Conservation (phyloP, 2,113 vertebrate genomes). For the Hirundichthys speculiger region DNA sequence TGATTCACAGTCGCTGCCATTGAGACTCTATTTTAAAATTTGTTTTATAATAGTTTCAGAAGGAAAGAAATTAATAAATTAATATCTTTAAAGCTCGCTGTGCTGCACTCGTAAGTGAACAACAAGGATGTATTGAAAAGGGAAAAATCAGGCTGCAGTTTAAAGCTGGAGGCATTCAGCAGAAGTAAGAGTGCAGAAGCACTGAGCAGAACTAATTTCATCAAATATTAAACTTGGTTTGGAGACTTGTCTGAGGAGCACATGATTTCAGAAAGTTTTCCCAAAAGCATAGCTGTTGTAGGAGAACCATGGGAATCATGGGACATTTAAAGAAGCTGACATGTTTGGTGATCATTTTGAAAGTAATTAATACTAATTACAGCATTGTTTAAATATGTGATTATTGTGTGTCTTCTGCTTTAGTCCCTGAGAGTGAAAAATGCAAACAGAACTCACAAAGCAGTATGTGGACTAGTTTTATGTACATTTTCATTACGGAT, state of each 20-base stretch:
- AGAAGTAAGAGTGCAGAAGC: slow-evolving; percentile 60
- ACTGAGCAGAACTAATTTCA: slow-evolving; percentile 82
- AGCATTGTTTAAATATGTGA: not conserved
- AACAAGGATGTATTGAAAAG: slow-evolving; percentile 23
- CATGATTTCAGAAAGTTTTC: slow-evolving; percentile 52
- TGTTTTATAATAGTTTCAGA: too few species aligned
- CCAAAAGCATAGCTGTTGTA: slow-evolving; percentile 14
- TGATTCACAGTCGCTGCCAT: too few species aligned
- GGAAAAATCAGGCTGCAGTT: slow-evolving; percentile 28
- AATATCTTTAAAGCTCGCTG: slow-evolving; percentile 4
- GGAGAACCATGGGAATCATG: slow-evolving; percentile 46
- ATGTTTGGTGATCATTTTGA: slow-evolving; percentile 44
- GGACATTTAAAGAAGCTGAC: slow-evolving; percentile 40
- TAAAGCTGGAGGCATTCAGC: slow-evolving; percentile 41
- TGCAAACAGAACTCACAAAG: too few species aligned
- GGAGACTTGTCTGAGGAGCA: slow-evolving; percentile 55
- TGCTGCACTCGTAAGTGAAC: slow-evolving; percentile 28
- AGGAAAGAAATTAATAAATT: too few species aligned
- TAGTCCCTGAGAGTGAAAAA: not conserved
- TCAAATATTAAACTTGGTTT: slow-evolving; percentile 82
- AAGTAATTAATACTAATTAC: slow-evolving; percentile 9
- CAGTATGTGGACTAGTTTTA: too few species aligned
- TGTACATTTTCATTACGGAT: too few species aligned
- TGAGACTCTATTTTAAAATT: too few species aligned
- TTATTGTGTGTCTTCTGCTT: not conserved